These are phyloP conservation scores for Thamnaconus septentrionalis DNA, from an alignment of 2,113 vertebrate species.

Conservation along the genomic window DNA sequence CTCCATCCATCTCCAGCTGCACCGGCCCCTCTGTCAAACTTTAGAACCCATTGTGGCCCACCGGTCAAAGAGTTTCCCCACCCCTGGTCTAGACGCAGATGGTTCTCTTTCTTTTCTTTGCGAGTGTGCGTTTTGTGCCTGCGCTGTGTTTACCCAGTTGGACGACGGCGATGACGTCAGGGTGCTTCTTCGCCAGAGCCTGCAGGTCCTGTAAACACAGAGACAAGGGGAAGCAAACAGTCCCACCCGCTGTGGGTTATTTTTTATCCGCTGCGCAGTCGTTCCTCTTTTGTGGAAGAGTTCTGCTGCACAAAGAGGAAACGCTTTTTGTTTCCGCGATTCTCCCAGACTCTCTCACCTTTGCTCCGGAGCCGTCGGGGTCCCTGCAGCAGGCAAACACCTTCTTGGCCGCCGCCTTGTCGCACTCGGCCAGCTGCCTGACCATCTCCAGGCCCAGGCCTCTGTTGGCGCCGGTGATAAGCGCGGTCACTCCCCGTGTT, in stretches of 20 bases:
- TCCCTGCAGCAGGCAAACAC: conserved; percentile 56
- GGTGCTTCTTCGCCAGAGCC: conserved; percentile 48
- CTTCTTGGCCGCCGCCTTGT: background rate
- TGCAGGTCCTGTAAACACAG: conserved; percentile 34
- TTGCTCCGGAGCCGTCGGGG: conserved; percentile 39
- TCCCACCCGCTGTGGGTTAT: too few species aligned
- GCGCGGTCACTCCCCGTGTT: conserved; percentile 20
- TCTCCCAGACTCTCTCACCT: conserved; percentile 38
- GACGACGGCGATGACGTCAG: conserved; percentile 38
- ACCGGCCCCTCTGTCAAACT: too few species aligned
- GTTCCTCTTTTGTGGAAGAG: background rate
- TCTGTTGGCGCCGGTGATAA: conserved; percentile 63
- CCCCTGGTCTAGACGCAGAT: background rate
- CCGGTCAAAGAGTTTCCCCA: too few species aligned
- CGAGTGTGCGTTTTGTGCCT: too few species aligned
- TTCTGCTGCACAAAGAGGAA: background rate
- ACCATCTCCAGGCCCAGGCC: conserved; percentile 62
- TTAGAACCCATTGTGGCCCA: too few species aligned
- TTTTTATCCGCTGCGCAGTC: too few species aligned
- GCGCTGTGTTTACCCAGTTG: conserved; percentile 33
- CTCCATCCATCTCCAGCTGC: too few species aligned
- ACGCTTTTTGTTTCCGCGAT: background rate
- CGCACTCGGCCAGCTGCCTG: conserved; percentile 32
- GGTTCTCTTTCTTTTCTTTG: too few species aligned
- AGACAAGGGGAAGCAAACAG: too few species aligned